phyloP scores from a whole-genome alignment of 2,888 invertebrate genomes.

The Megastigmus dorsalis region DNA sequence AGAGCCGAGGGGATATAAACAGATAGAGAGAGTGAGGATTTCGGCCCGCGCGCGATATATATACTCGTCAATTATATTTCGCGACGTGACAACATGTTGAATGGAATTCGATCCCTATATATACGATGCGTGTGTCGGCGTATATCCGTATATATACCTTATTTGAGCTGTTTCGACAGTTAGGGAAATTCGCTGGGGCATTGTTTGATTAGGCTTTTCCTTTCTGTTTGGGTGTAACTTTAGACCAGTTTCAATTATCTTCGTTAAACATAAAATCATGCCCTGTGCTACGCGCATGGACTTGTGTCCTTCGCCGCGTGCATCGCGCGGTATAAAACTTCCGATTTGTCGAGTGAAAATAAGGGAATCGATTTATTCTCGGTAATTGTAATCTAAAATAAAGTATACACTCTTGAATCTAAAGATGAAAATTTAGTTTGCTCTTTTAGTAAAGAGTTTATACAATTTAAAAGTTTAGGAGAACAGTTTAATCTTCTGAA shows the following conservation, averaged over 20 bases:
- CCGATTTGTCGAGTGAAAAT: too few species aligned
- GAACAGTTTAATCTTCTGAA: too few species aligned
- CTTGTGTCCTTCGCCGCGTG: too few species aligned
- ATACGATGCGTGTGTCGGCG: too few species aligned
- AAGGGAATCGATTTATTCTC: too few species aligned
- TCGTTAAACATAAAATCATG: conserved; percentile 40
- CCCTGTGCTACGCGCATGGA: too few species aligned
- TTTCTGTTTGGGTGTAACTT: conserved; percentile 36
- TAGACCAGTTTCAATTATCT: conserved; percentile 42
- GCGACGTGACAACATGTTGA: conserved; percentile 24
- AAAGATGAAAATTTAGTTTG: too few species aligned
- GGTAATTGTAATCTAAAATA: too few species aligned
- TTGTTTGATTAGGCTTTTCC: conserved; percentile 32
- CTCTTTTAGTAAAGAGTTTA: too few species aligned
- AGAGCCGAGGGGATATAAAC: background rate
- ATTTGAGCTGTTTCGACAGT: conserved; percentile 13
- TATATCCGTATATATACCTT: conserved; percentile 16
- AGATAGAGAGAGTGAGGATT: background rate
- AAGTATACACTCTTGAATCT: too few species aligned
- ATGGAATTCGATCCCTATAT: conserved; percentile 39
- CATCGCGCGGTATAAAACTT: too few species aligned
- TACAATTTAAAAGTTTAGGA: too few species aligned
- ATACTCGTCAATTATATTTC: conserved; percentile 41
- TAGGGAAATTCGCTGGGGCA: background rate
- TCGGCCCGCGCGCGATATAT: background rate